Percentiles rank a stretch among this genome's conserved stretches.
phyloP scores from a whole-genome alignment of 2,888 invertebrate genomes.

The Galeopsomyia nigrocyanea region DNA sequence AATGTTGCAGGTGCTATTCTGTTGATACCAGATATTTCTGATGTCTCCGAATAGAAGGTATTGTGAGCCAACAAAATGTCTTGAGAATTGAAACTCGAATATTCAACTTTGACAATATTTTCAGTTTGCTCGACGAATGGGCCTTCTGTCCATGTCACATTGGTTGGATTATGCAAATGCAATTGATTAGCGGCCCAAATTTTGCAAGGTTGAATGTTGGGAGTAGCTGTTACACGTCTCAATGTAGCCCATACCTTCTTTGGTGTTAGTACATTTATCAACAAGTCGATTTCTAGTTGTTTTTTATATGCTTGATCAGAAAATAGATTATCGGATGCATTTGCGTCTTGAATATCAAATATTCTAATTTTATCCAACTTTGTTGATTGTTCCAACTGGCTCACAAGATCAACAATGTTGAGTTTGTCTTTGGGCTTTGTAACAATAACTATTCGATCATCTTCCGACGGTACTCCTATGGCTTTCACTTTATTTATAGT shows the following conservation, averaged over 20 bases:
- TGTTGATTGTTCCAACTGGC: slow-evolving; percentile 71
- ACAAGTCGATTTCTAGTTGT: slow-evolving; percentile 80
- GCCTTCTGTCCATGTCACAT: slow-evolving; percentile 86
- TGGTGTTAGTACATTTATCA: slow-evolving; percentile 78
- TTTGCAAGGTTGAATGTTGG: slow-evolving; percentile 8
- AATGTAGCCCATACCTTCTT: slow-evolving; percentile 72
- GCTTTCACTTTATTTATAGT: slow-evolving; percentile 26
- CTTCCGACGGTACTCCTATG: not conserved
- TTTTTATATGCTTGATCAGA: slow-evolving; percentile 75
- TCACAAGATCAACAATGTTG: slow-evolving; percentile 15
- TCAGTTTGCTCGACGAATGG: slow-evolving; percentile 55
- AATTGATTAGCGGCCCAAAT: slow-evolving; percentile 35
- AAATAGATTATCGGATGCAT: slow-evolving; percentile 76
- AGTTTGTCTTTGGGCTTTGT: slow-evolving; percentile 17
- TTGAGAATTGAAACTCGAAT: slow-evolving; percentile 86
- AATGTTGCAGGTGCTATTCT: slow-evolving; percentile 69
- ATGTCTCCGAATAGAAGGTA: slow-evolving; percentile 84
- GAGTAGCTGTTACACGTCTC: not conserved
- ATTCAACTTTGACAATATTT: slow-evolving; percentile 74
- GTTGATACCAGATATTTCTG: slow-evolving; percentile 75
- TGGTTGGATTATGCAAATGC: slow-evolving; percentile 68
- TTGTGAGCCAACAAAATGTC: slow-evolving; percentile 78
- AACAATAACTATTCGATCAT: slow-evolving; percentile 35
- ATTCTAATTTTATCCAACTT: slow-evolving; percentile 73
- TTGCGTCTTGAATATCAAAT: slow-evolving; percentile 72